phyloP scores from a whole-genome alignment of 2,888 invertebrate genomes.

The Caenorhabditis sp. region DNA sequence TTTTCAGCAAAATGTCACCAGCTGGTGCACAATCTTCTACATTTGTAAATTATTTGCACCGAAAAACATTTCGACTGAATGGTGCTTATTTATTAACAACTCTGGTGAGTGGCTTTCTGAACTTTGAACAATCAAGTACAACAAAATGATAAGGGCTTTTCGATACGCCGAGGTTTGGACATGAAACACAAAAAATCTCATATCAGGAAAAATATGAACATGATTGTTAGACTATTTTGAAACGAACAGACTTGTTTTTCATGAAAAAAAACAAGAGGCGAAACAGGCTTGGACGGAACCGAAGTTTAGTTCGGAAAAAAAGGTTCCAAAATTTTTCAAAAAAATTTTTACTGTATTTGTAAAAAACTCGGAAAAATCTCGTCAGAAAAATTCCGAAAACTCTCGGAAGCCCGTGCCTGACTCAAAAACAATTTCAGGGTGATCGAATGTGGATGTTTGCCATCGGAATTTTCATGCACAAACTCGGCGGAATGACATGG shows the following conservation, averaged over 20 bases:
- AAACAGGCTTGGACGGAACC: no score
- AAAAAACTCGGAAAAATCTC: no score
- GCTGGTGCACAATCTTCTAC: neutral
- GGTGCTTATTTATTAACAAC: slow-evolving; percentile 33
- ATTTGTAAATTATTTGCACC: neutral
- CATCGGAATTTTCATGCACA: slow-evolving; percentile 53
- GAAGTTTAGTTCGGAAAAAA: no score
- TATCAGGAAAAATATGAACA: neutral
- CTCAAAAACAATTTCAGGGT: slow-evolving; percentile 37
- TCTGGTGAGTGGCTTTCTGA: slow-evolving; percentile 22
- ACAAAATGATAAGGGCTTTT: slow-evolving; percentile 19
- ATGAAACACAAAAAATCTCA: neutral
- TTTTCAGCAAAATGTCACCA: slow-evolving; percentile 4
- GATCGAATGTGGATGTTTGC: slow-evolving; percentile 57
- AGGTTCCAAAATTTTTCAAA: neutral
- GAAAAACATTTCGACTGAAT: slow-evolving; percentile 9
- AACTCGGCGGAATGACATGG: slow-evolving; percentile 52
- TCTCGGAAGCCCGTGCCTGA: no score
- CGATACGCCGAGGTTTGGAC: no score
- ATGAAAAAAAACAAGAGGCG: no score
- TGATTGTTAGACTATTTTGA: slow-evolving; percentile 9
- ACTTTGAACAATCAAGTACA: slow-evolving; percentile 31
- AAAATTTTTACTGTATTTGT: no score
- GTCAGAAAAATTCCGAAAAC: no score
- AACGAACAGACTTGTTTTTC: no score